Conservation (phyloP, 2,888 invertebrate genomes). For the Cantharis lateralis region DNA sequence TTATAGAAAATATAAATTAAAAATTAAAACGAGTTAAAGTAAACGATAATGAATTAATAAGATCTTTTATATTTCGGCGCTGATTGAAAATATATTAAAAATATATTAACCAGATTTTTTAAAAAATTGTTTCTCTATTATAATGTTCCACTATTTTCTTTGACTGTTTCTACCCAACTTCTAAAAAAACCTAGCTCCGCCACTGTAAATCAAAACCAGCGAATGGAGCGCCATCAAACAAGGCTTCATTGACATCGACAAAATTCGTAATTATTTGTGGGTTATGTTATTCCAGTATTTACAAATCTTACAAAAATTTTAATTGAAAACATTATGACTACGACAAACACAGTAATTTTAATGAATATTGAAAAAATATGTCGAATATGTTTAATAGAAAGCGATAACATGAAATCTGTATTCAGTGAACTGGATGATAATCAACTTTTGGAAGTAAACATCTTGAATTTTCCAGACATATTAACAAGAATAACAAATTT, state of each 20-base stretch:
- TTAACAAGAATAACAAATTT: slow-evolving; percentile 34
- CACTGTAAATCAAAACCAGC: no score
- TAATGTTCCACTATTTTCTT: no score
- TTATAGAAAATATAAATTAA: no score
- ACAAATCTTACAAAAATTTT: not conserved
- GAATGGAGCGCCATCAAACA: no score
- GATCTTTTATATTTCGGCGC: no score
- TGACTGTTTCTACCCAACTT: no score
- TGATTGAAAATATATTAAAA: no score
- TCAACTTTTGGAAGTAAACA: slow-evolving; percentile 31
- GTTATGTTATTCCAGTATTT: not conserved
- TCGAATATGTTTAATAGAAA: slow-evolving; percentile 39
- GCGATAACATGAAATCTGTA: slow-evolving; percentile 32
- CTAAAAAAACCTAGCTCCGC: no score
- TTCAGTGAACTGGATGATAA: slow-evolving; percentile 34
- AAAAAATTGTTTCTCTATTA: no score
- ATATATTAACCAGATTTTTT: no score
- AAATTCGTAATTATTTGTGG: not conserved
- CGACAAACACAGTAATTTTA: slow-evolving; percentile 6
- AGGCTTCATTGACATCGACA: not conserved
- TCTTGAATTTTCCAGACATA: slow-evolving; percentile 34
- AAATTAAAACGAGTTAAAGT: no score
- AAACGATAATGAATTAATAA: no score
- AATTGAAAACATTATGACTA: not conserved
- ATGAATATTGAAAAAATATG: slow-evolving; percentile 37